Evolutionary conservation across 2,113 vertebrate species (phyloP), one percentile per base, ranked within the genome.

Genomic region (Toxotes chatareus): DNA sequence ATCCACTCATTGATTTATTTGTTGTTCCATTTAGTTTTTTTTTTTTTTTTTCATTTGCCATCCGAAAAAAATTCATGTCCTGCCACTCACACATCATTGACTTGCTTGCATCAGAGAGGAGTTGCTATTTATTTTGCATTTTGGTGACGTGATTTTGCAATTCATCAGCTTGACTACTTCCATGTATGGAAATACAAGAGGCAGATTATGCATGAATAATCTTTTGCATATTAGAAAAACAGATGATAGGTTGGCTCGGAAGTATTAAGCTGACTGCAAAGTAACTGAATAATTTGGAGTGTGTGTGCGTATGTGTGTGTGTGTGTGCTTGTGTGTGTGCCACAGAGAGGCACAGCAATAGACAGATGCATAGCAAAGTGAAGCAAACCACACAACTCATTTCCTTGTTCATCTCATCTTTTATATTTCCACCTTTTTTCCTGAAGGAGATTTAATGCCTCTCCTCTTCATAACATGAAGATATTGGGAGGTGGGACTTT

Each of bases 401-500:
- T 77, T 85, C 80, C 74, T 87, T 77, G 68, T 87, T 77, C 88
- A 87, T 85, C 71, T 91, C 34, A 73, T 87, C 80, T 82, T 80
- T 71, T 61, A 61, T 85, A 78, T 88, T 63, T 89, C 49, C 70
- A 78, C 68, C 51, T 82, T 81, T 86, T 76, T 76, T 59, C 62
- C 69, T 85, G 76, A 93, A 90, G 92, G 91, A 92, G 86, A 81
- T 82, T 89, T 85, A 86, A 92, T 79, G 83, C 73, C 67, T 73
- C 84, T 89, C 73, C 82, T 89, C 80, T 57, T 84, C 90, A 83
- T 82, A 74, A 73, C 84, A 68, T 75, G 91, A 87, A 92, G 92
- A 91, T 88, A 80, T 87, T 81, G 82, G 87, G 76, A 88, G 88
- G 90, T 87, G 79, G 86, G 86, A 92, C 92, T 91, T 75, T 77